These are phyloP conservation scores for Volucella bombylans DNA, from an alignment of 2,888 invertebrate species.

Conservation along the genomic window DNA sequence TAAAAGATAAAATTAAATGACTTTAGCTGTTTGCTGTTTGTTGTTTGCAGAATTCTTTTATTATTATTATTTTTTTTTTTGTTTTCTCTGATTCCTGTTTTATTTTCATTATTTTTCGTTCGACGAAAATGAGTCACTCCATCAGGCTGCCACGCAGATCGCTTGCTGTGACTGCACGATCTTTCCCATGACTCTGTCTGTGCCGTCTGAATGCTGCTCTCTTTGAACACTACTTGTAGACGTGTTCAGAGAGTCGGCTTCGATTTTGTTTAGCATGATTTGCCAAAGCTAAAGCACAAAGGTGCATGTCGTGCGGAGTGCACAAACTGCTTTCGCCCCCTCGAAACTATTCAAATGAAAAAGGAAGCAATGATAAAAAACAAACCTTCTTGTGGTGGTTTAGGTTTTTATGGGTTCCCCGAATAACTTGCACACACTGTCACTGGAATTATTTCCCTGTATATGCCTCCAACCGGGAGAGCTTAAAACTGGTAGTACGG, in stretches of 20 bases:
- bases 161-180: conserved; percentile 36
- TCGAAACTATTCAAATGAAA: conserved; percentile 9
- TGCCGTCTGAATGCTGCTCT: neutral
- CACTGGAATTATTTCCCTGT: conserved; percentile 34
- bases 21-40: conserved; percentile 1
- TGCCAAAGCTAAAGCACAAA: conserved; percentile 2
- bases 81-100: neutral
- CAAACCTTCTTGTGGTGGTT: conserved; percentile 26
- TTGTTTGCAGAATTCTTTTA: neutral
- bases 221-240: conserved; percentile 6
- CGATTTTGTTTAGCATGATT: conserved; percentile 12
- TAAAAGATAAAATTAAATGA: conserved; percentile 15
- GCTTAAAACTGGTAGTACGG: conserved; percentile 4
- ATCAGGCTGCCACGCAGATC: neutral
- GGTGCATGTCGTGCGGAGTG: conserved; percentile 37
- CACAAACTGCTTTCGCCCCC: conserved; percentile 23
- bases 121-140: conserved; percentile 38
- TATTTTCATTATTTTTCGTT: neutral
- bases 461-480: neutral
- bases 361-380: no score
- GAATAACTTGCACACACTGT: conserved; percentile 29
- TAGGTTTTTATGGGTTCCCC: conserved; percentile 60
- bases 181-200: neutral
- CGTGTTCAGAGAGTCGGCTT: conserved; percentile 4
- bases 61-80: no score